A percentile compares a stretch with the other conserved stretches of the same genome.
Conservation (phyloP, 2,113 vertebrate species). For the Seriola dumerili region DNA sequence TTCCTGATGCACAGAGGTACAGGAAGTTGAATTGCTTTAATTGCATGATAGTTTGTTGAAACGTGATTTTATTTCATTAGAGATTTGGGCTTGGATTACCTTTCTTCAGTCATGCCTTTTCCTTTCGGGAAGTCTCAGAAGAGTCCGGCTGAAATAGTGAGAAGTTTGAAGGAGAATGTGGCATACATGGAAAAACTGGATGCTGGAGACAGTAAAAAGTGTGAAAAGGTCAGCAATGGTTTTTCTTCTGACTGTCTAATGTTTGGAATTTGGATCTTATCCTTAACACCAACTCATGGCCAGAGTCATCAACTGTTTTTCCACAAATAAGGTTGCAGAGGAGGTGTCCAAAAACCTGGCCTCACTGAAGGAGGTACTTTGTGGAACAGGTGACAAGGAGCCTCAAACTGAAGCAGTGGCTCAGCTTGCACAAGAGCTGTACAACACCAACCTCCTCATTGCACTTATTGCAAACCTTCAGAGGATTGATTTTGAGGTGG, state of each 20-base stretch:
- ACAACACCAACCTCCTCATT: conserved; percentile 88
- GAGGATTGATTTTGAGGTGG: conserved; percentile 87
- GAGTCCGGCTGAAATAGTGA: conserved; percentile 87
- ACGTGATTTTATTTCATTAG: conserved; percentile 28
- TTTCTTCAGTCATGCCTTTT: conserved; percentile 84
- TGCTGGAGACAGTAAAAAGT: conserved; percentile 84
- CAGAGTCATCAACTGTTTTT: not conserved
- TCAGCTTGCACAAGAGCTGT: conserved; percentile 87
- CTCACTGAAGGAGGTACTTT: conserved; percentile 85
- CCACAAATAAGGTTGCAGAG: conserved; percentile 80
- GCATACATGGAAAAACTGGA: conserved; percentile 86
- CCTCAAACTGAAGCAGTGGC: conserved; percentile 88
- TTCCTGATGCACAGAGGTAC: conserved; percentile 46
- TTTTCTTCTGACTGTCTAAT: not conserved
- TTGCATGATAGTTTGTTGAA: not conserved
- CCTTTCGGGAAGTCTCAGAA: conserved; percentile 88
- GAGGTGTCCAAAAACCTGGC: conserved; percentile 86
- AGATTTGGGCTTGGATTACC: conserved; percentile 21
- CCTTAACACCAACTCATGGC: not conserved
- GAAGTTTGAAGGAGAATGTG: conserved; percentile 85
- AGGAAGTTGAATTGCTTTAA: conserved; percentile 50
- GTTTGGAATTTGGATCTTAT: not conserved
- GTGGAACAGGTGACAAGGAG: conserved; percentile 87
- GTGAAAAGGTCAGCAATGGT: conserved; percentile 81
- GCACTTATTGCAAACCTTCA: conserved; percentile 86